Evolutionary conservation across 37 sponge, comb jelly and placozoan genomes (phyloP).

Genomic region (Halisarca cf. caerulea): DNA sequence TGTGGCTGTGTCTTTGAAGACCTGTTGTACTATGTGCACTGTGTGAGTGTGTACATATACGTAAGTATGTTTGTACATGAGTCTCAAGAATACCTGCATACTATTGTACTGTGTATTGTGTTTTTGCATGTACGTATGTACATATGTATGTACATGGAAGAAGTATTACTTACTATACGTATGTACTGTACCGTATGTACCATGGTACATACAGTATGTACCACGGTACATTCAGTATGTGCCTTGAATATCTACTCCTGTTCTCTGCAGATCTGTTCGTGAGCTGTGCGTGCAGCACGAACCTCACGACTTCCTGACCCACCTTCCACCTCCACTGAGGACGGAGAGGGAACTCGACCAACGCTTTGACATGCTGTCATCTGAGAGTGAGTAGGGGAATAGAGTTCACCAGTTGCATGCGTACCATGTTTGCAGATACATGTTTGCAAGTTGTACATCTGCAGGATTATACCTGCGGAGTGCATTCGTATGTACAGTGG

Average conservation of each 20-base stretch:
- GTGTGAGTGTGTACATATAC: background rate
- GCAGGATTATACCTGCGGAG: too few species aligned
- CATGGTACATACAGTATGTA: too few species aligned
- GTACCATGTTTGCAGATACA: background rate
- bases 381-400: background rate
- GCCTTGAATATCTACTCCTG: too few species aligned
- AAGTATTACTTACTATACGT: too few species aligned
- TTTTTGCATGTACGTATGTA: too few species aligned
- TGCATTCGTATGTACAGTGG: too few species aligned
- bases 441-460: too few species aligned
- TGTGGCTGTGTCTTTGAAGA: too few species aligned
- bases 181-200: too few species aligned
- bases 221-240: too few species aligned
- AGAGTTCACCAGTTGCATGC: background rate
- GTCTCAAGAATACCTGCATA: background rate
- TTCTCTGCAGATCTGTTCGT: conserved; percentile 77
- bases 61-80: background rate
- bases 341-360: background rate
- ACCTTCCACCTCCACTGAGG: conserved; percentile 44
- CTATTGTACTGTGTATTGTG: background rate
- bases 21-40: too few species aligned
- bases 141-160: too few species aligned
- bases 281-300: conserved; percentile 76
- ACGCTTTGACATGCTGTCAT: background rate
- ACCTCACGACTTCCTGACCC: conserved; percentile 57